Evolutionary conservation across 2,797 vertebrate genomes (phyloP).

Genomic region (Jordanella pulchra): DNA sequence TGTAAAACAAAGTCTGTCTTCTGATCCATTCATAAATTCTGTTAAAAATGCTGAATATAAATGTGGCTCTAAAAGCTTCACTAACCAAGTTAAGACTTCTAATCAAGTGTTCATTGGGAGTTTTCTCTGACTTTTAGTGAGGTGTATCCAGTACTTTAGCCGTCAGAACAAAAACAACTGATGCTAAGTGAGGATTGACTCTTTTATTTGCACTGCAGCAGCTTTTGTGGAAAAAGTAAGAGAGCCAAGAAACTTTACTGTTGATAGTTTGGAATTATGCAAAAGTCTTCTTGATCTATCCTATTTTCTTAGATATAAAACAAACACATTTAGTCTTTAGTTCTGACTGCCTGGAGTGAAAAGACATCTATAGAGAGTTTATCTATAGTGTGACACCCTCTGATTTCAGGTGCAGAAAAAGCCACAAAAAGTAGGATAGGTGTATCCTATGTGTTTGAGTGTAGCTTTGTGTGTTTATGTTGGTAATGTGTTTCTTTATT

Average conservation of each 20-base stretch:
- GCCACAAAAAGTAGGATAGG: slow-evolving; percentile 26
- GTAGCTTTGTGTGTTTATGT: not conserved
- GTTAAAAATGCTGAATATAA: no score
- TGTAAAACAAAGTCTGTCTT: not conserved
- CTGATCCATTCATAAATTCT: not conserved
- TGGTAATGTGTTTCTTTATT: not conserved
- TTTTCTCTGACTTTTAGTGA: not conserved
- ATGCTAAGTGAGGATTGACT: not conserved
- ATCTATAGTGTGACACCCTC: slow-evolving; percentile 84
- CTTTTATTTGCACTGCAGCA: not conserved
- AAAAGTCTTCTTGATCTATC: slow-evolving; percentile 19
- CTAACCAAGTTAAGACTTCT: not conserved
- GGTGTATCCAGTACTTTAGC: not conserved
- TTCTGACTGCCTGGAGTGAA: slow-evolving; percentile 75
- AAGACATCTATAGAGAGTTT: slow-evolving; percentile 83
- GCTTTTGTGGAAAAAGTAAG: not conserved
- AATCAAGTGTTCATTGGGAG: not conserved
- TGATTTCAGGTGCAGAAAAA: slow-evolving; percentile 71
- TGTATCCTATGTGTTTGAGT: not conserved
- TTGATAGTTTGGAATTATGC: slow-evolving; percentile 35
- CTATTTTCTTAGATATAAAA: slow-evolving; percentile 5
- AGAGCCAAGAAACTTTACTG: not conserved
- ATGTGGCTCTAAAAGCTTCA: not conserved
- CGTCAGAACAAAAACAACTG: not conserved
- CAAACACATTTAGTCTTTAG: slow-evolving; percentile 8